Conservation (phyloP, 2,797 vertebrate species). For the Sarcoramphus papa region DNA sequence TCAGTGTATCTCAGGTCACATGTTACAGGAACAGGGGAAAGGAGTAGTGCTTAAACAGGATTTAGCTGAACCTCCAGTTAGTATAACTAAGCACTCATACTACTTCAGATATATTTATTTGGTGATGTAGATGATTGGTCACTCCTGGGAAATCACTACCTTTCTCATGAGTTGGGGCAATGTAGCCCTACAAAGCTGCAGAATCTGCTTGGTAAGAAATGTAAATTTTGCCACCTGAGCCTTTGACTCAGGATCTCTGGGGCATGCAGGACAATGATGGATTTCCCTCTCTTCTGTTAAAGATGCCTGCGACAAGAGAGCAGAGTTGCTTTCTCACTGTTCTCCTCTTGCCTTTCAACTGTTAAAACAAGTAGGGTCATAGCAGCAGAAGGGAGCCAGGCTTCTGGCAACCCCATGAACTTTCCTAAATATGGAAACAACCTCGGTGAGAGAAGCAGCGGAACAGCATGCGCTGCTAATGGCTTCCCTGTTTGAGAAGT, state of each 20-base stretch:
- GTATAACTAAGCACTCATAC: fast-evolving
- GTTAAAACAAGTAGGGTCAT: not conserved
- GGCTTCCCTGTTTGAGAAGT: not conserved
- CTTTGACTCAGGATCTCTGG: not conserved
- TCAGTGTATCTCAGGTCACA: not conserved
- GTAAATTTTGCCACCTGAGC: not conserved
- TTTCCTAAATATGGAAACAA: not conserved
- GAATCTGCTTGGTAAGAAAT: not conserved
- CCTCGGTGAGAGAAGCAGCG: not conserved
- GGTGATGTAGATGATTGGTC: not conserved
- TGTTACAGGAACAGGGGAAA: not conserved
- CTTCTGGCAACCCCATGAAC: not conserved
- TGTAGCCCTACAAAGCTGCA: not conserved
- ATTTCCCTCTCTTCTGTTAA: not conserved
- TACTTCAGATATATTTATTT: not conserved
- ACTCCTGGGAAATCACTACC: not conserved
- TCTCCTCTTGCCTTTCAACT: not conserved
- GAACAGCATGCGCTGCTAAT: not conserved
- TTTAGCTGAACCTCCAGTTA: not conserved
- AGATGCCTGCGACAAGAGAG: not conserved
- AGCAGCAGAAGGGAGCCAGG: not conserved
- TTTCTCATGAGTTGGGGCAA: not conserved
- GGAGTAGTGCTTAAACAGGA: not conserved
- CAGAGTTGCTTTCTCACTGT: not conserved
- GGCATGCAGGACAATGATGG: not conserved